Evolutionary conservation across 2,888 invertebrate species (phyloP).

Genomic region (Rhagium mordax): DNA sequence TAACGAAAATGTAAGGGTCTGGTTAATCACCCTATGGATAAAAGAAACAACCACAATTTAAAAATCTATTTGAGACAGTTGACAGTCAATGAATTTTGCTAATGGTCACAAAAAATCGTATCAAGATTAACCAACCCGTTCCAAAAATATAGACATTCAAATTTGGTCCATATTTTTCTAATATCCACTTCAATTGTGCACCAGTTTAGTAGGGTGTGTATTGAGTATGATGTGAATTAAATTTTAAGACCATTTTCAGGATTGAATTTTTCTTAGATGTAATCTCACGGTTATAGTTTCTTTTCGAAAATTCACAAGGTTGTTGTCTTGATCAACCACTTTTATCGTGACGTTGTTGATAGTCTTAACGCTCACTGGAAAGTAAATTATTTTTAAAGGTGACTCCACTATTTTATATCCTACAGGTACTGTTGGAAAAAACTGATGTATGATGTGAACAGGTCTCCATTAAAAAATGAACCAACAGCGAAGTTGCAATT

Average conservation of each 20-base stretch:
- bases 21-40: too few species aligned
- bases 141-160: too few species aligned
- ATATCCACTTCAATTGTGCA: too few species aligned
- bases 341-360: slow-evolving; percentile 33
- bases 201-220: slow-evolving; percentile 18
- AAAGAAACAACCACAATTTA: too few species aligned
- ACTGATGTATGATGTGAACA: slow-evolving; percentile 30
- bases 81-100: too few species aligned
- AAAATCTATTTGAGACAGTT: too few species aligned
- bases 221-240: background rate
- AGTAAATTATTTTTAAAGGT: slow-evolving; percentile 28
- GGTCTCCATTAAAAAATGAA: background rate
- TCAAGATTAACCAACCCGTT: too few species aligned
- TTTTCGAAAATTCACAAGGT: slow-evolving; percentile 10
- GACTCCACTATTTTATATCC: slow-evolving; percentile 40
- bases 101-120: too few species aligned
- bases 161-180: too few species aligned
- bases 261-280: background rate
- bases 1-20: too few species aligned
- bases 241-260: slow-evolving; percentile 1
- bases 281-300: slow-evolving; percentile 30
- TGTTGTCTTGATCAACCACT: slow-evolving; percentile 36
- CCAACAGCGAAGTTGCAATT: background rate
- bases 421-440: slow-evolving; percentile 34
- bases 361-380: slow-evolving; percentile 11